Conservation (phyloP, 2,113 vertebrate species). For the Arenaria interpres region DNA sequence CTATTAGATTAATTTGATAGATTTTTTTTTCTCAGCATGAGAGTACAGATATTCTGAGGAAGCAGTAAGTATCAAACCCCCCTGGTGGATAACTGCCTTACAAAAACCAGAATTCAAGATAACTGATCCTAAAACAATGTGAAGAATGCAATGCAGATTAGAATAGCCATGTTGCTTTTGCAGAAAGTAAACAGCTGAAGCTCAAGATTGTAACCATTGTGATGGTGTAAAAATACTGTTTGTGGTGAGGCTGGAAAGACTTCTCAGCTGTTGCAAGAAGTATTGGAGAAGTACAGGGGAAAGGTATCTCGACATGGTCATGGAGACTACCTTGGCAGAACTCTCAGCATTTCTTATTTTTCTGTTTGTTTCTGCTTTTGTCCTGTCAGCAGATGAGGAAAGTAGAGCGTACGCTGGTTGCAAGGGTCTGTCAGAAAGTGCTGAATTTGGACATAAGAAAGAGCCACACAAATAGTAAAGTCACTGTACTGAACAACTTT, state of each 20-base stretch:
- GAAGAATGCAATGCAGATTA: constrained; percentile 17
- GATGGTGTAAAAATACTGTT: neutral
- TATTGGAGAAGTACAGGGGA: neutral
- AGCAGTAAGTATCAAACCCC: neutral
- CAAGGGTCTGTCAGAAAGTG: constrained; percentile 2
- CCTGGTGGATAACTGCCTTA: constrained; percentile 18
- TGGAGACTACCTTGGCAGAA: neutral
- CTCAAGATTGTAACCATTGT: neutral
- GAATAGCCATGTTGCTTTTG: constrained; percentile 2
- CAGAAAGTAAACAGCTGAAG: neutral
- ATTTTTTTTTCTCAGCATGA: neutral
- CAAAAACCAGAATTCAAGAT: constrained; percentile 34
- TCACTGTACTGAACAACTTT: neutral
- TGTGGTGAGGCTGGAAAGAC: neutral
- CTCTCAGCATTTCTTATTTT: constrained; percentile 28
- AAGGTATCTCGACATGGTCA: neutral
- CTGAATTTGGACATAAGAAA: neutral
- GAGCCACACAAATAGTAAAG: neutral
- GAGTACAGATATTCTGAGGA: neutral
- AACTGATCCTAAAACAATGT: constrained; percentile 69
- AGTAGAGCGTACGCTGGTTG: neutral
- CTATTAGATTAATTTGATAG: neutral
- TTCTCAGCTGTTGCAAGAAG: neutral
- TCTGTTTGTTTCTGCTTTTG: neutral
- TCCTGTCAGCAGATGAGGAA: constrained; percentile 24